A percentile compares a stretch with the other conserved stretches of the same genome.
Conservation (phyloP, 2,888 invertebrate species). For the Pristionchus maxplancki region DNA sequence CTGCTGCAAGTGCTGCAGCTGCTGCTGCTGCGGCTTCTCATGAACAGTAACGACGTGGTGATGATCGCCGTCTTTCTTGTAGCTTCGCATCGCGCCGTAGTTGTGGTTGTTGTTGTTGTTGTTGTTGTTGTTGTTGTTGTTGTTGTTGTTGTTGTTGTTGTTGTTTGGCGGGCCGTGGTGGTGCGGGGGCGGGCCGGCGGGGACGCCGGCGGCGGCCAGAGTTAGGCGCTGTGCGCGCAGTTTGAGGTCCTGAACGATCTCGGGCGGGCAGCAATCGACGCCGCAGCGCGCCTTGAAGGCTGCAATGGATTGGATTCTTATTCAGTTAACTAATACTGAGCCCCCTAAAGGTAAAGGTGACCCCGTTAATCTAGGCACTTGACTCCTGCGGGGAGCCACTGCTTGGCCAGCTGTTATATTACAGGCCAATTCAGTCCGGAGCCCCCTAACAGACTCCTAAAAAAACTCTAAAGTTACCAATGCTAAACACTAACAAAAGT, state of each 20-base stretch:
- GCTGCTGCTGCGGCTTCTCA: constrained; percentile 2
- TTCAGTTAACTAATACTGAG: too few species aligned
- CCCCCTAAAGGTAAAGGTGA: too few species aligned
- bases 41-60: background rate
- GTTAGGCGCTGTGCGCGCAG: constrained; percentile 42
- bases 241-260: constrained; percentile 22
- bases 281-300: constrained; percentile 51
- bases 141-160: background rate
- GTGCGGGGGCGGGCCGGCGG: background rate
- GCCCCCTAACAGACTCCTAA: too few species aligned
- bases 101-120: background rate
- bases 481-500: too few species aligned
- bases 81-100: background rate
- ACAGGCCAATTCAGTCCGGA: too few species aligned
- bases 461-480: too few species aligned
- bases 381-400: too few species aligned
- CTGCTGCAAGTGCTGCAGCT: background rate
- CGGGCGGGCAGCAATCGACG: constrained; percentile 46
- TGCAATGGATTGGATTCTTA: background rate
- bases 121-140: background rate
- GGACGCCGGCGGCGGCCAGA: constrained; percentile 10
- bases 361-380: too few species aligned
- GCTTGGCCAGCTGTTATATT: too few species aligned
- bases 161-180: background rate
- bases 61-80: background rate